phyloP scores from a whole-genome alignment of 1,140 invertebrate genomes.

The Oryzaephilus surinamensis region DNA sequence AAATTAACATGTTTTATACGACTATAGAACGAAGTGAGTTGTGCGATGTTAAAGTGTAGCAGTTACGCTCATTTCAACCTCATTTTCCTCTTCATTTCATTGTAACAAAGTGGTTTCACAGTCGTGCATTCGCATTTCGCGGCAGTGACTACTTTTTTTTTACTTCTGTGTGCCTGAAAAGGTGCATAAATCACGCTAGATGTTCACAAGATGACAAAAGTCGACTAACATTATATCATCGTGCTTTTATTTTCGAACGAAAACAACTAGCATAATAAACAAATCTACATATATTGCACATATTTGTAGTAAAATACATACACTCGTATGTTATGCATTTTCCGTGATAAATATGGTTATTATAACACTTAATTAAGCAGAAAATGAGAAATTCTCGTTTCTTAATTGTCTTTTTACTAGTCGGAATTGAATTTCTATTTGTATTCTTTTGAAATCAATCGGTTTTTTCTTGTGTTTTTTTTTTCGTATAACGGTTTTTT shows the following conservation, averaged over 20 bases:
- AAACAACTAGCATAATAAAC: slow-evolving; percentile 2
- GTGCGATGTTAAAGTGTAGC: slow-evolving; percentile 20
- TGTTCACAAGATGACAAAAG: slow-evolving; percentile 14
- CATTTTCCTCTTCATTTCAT: slow-evolving; percentile 33
- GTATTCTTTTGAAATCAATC: no score
- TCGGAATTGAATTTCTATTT: no score
- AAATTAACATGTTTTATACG: slow-evolving; percentile 5
- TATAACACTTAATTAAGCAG: no score
- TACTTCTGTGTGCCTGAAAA: no score
- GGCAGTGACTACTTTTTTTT: slow-evolving; percentile 29
- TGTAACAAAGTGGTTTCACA: slow-evolving; percentile 27
- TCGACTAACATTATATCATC: no score
- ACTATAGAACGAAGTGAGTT: neutral
- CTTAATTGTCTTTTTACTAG: no score
- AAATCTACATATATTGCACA: neutral
- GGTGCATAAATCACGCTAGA: slow-evolving; percentile 30
- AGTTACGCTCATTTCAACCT: slow-evolving; percentile 27
- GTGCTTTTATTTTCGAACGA: no score
- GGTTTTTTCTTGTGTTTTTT: no score
- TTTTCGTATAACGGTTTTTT: no score
- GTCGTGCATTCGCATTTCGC: slow-evolving; percentile 22
- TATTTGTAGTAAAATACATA: slow-evolving; percentile 7
- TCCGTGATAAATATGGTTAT: no score
- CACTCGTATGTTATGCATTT: no score
- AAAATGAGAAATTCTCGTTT: no score